These are phyloP conservation scores for Pionites leucogaster DNA, from an alignment of 2,113 vertebrate genomes.

Conservation along the genomic window DNA sequence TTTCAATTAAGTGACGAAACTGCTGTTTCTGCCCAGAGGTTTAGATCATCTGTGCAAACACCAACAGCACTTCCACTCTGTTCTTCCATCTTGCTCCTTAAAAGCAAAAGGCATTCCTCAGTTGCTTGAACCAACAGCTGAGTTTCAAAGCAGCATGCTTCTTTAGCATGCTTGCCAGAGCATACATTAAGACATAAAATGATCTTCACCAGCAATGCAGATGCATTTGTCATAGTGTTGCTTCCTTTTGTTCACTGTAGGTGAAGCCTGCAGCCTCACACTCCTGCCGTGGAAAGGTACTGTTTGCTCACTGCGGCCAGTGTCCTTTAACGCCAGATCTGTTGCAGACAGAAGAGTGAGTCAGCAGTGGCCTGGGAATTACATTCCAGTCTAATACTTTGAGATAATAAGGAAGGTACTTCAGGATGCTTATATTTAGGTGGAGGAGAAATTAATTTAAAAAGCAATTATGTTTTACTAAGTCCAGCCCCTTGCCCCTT, in stretches of 20 bases:
- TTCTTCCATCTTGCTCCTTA: neutral
- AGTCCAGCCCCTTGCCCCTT: neutral
- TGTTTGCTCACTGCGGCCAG: rapidly evolving
- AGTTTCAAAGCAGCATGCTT: neutral
- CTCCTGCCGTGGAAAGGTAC: rapidly evolving
- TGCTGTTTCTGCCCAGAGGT: neutral
- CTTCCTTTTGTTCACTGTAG: rapidly evolving
- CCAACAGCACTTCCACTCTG: neutral
- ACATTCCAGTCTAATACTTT: neutral
- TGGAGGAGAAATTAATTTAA: neutral
- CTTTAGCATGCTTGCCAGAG: neutral
- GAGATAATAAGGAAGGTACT: neutral
- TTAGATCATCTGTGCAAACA: neutral
- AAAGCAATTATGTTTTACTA: neutral
- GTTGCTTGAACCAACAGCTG: neutral
- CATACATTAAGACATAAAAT: rapidly evolving
- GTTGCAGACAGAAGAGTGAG: constrained; percentile 8
- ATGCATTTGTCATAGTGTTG: rapidly evolving
- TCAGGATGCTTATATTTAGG: neutral
- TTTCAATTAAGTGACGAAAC: neutral
- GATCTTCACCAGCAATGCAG: neutral
- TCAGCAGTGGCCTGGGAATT: neutral
- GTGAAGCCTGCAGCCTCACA: neutral
- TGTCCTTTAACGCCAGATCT: neutral
- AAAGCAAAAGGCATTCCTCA: neutral